Evolutionary conservation across 2,888 invertebrate genomes (phyloP).

Genomic region (Papilio protenor): DNA sequence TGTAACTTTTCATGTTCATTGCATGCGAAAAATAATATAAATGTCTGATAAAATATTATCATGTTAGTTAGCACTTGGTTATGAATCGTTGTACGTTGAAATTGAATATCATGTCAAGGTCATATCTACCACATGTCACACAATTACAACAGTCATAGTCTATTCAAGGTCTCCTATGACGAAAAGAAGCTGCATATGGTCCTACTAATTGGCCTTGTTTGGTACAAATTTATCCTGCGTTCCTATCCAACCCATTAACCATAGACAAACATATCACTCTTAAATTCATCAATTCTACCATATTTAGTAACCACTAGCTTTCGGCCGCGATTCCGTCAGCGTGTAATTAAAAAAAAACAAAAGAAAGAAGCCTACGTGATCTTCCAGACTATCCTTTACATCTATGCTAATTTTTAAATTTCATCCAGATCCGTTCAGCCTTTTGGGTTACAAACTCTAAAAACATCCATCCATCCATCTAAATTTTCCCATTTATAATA

Average conservation of each 20-base stretch:
- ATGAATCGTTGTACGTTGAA: constrained; percentile 23
- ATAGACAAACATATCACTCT: background rate
- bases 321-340: no score
- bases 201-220: background rate
- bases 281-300: no score
- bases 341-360: no score
- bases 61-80: background rate
- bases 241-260: background rate
- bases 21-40: no score
- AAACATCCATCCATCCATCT: no score
- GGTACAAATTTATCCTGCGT: background rate
- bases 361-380: no score
- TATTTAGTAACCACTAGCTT: no score
- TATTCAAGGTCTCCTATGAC: constrained; percentile 27
- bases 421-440: no score
- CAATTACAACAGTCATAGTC: constrained; percentile 10
- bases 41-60: background rate
- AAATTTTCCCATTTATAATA: no score
- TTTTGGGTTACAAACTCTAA: no score
- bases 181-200: constrained; percentile 27
- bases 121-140: constrained; percentile 24
- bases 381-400: no score
- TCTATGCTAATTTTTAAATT: no score
- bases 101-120: constrained; percentile 34
- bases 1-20: background rate